phyloP scores from a whole-genome alignment of 2,888 invertebrate genomes.

The Actias luna region DNA sequence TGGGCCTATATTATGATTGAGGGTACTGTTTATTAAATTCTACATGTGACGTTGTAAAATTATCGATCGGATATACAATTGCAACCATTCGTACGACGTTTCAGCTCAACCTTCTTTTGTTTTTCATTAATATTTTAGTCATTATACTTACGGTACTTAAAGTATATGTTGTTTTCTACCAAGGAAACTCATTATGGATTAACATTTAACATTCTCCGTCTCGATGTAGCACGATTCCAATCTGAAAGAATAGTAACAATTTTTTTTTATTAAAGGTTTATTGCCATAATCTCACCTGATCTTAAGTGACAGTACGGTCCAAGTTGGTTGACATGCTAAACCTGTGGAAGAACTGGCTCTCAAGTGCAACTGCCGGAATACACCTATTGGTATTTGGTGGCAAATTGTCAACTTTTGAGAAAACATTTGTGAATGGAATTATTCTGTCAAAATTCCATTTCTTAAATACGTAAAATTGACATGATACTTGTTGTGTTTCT shows the following conservation, averaged over 20 bases:
- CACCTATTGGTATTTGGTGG: too few species aligned
- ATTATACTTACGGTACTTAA: not conserved
- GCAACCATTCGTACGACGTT: not conserved
- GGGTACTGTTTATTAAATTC: not conserved
- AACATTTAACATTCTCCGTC: not conserved
- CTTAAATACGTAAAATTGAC: too few species aligned
- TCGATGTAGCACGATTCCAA: not conserved
- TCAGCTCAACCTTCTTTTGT: not conserved
- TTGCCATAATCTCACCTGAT: too few species aligned
- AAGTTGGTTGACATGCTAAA: too few species aligned
- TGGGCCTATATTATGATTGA: not conserved
- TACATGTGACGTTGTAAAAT: not conserved
- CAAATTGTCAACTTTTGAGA: too few species aligned
- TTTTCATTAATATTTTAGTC: conserved; percentile 1
- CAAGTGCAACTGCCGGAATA: too few species aligned
- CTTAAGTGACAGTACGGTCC: too few species aligned
- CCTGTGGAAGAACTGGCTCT: too few species aligned
- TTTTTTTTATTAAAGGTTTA: too few species aligned
- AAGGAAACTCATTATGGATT: not conserved
- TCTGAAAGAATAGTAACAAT: not conserved
- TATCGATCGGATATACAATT: not conserved
- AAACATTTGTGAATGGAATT: too few species aligned
- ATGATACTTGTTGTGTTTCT: too few species aligned
- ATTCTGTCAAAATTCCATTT: too few species aligned
- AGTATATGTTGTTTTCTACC: not conserved